Evolutionary conservation across 2,113 vertebrate species (phyloP).

Genomic region (Motacilla alba): DNA sequence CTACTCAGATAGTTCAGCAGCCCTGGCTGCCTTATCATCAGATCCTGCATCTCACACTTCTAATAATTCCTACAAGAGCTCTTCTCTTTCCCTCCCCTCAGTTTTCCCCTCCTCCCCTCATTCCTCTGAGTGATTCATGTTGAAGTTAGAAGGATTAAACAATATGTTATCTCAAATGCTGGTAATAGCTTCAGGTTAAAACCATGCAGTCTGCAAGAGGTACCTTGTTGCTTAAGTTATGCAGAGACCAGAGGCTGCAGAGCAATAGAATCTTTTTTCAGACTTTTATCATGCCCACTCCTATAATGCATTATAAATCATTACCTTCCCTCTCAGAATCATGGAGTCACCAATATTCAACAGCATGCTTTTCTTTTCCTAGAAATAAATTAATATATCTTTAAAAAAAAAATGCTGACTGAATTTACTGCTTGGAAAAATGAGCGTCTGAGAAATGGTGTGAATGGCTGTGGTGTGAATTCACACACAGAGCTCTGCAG

Average conservation of each 20-base stretch:
- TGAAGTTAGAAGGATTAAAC: conserved; percentile 67
- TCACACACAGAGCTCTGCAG: not conserved
- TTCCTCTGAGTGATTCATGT: conserved; percentile 68
- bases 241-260: conserved; percentile 45
- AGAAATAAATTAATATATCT: conserved; percentile 9
- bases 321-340: conserved; percentile 39
- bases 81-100: not conserved
- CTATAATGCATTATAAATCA: conserved; percentile 64
- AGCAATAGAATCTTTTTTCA: conserved; percentile 39
- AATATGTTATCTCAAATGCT: conserved; percentile 51
- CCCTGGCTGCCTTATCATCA: conserved; percentile 26
- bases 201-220: conserved; percentile 35
- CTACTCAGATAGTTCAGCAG: not conserved
- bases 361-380: not conserved
- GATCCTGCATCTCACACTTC: not conserved
- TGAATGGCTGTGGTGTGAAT: not conserved
- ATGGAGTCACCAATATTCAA: conserved; percentile 9
- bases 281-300: conserved; percentile 51
- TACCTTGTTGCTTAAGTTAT: conserved; percentile 62
- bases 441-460: not conserved
- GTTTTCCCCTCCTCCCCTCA: not conserved
- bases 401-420: not conserved
- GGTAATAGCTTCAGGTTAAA: conserved; percentile 60
- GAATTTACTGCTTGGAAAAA: not conserved
- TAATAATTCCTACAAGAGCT: conserved; percentile 32